These are phyloP conservation scores for Micrasema longulum DNA, from an alignment of 1,140 invertebrate species.

Conservation along the genomic window DNA sequence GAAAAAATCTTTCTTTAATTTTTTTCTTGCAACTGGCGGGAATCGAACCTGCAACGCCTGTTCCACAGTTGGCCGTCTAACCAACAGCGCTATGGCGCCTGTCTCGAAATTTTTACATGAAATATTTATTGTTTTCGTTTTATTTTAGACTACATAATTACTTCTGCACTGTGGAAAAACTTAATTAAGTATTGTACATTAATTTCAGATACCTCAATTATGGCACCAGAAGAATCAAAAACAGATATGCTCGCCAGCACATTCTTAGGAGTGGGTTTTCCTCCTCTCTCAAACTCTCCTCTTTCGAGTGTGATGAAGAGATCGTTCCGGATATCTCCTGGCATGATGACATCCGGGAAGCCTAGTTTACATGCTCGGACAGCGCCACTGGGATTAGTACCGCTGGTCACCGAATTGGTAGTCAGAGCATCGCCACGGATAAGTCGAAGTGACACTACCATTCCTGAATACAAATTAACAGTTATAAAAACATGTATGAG, in stretches of 20 bases:
- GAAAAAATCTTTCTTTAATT: too few species aligned
- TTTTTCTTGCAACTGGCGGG: too few species aligned
- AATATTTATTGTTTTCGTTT: too few species aligned
- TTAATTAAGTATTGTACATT: too few species aligned
- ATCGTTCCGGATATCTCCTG: conserved; percentile 95
- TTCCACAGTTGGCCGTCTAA: too few species aligned
- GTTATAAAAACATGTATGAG: neutral
- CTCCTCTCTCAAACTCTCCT: conserved; percentile 93
- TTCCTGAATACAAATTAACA: conserved; percentile 56
- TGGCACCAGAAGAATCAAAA: conserved; percentile 81
- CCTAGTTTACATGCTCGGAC: conserved; percentile 89
- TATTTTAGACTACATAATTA: too few species aligned
- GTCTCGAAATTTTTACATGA: too few species aligned
- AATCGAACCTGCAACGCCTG: too few species aligned
- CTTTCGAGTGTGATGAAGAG: conserved; percentile 89
- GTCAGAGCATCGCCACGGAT: conserved; percentile 61
- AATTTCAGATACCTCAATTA: conserved; percentile 79
- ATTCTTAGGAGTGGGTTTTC: conserved; percentile 96
- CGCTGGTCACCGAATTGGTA: conserved; percentile 59
- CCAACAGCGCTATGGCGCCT: too few species aligned
- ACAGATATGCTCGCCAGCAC: conserved; percentile 89
- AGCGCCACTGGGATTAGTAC: conserved; percentile 68
- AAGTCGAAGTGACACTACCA: conserved; percentile 63
- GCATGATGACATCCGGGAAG: conserved; percentile 96
- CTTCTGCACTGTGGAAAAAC: too few species aligned